phyloP scores from a whole-genome alignment of 2,113 vertebrate species.

The Mus musculus region DNA sequence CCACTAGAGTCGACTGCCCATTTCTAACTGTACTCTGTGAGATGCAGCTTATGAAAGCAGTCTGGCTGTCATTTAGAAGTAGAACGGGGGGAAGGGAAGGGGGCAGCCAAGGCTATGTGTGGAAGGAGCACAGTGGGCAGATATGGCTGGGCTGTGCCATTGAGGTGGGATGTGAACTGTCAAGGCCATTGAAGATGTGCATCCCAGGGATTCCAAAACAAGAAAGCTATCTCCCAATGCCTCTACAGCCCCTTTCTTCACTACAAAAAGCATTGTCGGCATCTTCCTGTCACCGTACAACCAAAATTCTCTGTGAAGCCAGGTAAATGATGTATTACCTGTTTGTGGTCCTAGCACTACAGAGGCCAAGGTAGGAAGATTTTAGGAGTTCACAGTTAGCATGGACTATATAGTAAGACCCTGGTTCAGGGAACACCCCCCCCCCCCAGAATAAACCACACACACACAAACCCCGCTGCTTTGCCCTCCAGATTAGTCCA shows the following conservation, averaged over 20 bases:
- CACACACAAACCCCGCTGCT: not conserved
- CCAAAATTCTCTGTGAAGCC: not conserved
- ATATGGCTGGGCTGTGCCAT: not conserved
- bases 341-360: not conserved
- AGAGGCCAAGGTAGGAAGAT: not conserved
- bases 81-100: slow-evolving; percentile 27
- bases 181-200: not conserved
- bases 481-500: too few species aligned
- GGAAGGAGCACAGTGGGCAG: not conserved
- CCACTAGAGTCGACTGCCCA: slow-evolving; percentile 44
- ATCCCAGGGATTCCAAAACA: not conserved
- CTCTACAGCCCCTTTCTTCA: not conserved
- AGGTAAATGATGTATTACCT: not conserved
- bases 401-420: not conserved
- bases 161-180: not conserved
- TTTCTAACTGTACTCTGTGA: slow-evolving; percentile 52
- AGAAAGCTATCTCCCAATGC: not conserved
- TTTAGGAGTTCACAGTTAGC: not conserved
- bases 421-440: not conserved
- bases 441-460: not conserved
- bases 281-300: not conserved
- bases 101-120: not conserved
- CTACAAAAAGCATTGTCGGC: not conserved
- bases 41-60: slow-evolving; percentile 60
- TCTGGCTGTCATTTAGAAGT: slow-evolving; percentile 60